Conservation (phyloP, 2,113 vertebrate genomes). For the Anser brachyrhynchus region DNA sequence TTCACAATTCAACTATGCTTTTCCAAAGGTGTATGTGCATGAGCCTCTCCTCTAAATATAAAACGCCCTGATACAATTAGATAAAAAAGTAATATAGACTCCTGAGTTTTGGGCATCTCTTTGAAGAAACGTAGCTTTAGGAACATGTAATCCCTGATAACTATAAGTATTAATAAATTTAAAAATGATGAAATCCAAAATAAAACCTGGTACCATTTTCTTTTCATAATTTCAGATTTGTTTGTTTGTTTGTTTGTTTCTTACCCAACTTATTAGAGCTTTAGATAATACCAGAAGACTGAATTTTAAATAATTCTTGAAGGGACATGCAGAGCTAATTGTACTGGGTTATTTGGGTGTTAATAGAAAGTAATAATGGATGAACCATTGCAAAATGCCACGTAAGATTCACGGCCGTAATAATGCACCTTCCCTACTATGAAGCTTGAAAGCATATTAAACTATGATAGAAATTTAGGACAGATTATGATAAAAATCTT, state of each 20-base stretch:
- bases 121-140: background rate
- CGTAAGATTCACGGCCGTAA: constrained; percentile 5
- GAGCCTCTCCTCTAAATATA: background rate
- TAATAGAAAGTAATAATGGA: constrained; percentile 30
- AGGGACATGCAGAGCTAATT: background rate
- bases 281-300: background rate
- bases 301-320: constrained; percentile 2
- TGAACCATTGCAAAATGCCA: constrained; percentile 1
- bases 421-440: background rate
- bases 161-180: background rate
- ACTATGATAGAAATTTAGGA: background rate
- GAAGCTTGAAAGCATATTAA: background rate
- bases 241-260: background rate
- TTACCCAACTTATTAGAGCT: background rate
- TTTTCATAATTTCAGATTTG: background rate
- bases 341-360: background rate
- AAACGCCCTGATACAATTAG: background rate
- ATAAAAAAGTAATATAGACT: background rate
- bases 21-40: background rate
- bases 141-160: background rate
- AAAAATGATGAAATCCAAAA: background rate
- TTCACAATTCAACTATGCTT: background rate
- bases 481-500: background rate
- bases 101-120: background rate
- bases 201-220: background rate